Conservation (phyloP, 2,888 invertebrate genomes). For the Cistogaster globosa region DNA sequence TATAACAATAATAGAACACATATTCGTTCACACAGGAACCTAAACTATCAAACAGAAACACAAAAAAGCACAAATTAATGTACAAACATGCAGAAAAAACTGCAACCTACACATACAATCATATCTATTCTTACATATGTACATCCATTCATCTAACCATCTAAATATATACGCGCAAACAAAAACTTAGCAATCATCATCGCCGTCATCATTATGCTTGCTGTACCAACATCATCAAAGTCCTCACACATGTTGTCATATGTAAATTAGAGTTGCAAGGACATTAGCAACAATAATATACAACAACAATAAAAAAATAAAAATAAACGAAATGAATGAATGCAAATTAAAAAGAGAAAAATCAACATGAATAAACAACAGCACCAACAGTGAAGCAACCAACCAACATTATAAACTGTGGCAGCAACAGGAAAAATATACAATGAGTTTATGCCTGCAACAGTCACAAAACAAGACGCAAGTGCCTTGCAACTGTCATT, state of each 20-base stretch:
- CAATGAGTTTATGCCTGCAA: slow-evolving; percentile 67
- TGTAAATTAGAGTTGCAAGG: slow-evolving; percentile 35
- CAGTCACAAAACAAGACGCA: slow-evolving; percentile 69
- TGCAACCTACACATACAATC: neutral
- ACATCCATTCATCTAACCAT: slow-evolving; percentile 20
- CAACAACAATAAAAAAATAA: slow-evolving; percentile 11
- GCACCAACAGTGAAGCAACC: slow-evolving; percentile 51
- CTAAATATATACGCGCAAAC: slow-evolving; percentile 26
- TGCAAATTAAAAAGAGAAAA: neutral
- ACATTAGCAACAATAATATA: slow-evolving; percentile 50
- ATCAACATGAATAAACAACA: too few species aligned
- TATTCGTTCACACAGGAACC: too few species aligned
- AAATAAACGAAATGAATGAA: neutral
- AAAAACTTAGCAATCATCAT: slow-evolving; percentile 61
- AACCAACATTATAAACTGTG: slow-evolving; percentile 61
- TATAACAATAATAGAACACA: slow-evolving; percentile 24
- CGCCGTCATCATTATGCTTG: slow-evolving; percentile 22
- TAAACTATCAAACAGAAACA: too few species aligned
- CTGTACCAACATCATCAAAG: slow-evolving; percentile 36
- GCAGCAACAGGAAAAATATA: slow-evolving; percentile 66
- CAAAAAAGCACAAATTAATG: slow-evolving; percentile 43
- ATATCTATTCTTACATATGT: neutral
- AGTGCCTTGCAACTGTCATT: slow-evolving; percentile 70
- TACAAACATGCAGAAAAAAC: slow-evolving; percentile 28
- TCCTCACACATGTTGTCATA: slow-evolving; percentile 32